Evolutionary conservation across 2,797 vertebrate genomes (phyloP), one percentile per base, ranked within the genome.

Genomic region (Gorsachius magnificus): DNA sequence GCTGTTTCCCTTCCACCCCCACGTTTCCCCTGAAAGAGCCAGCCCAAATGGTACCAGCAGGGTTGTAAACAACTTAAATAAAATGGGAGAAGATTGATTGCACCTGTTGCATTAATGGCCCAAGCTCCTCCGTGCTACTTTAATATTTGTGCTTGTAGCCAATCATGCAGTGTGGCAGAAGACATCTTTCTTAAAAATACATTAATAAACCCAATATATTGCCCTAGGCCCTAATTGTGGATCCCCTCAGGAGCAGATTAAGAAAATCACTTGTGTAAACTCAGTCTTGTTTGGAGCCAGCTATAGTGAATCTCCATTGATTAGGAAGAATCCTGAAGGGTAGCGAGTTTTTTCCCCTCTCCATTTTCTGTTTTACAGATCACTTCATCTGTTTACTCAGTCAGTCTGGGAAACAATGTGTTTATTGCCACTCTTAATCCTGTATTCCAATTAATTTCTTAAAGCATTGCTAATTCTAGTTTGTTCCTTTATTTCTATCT

Each of bases 41-140:
- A 43, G 31, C 33, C 51, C 38, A 43, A 56, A 36, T 26, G 38
- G 18, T 18, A 41, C 10, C 51, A 28, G 13, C 20, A 31, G 41
- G 24, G 22, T 60, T 43, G 25, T 7, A 5, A 70, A 6, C 8
- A 33, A 3, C 4, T 41, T 1, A 4, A 31, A 38, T 1, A 3
- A 50, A 54, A 22, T 2, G 2, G n/a, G 6, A 51, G 56, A 70
- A 35, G 41, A 45, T 31, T 7, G 29, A 16, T 4, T 21, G 41
- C 26, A 85, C 16, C 57, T 57, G 29, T 25, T 74, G 43, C 33
- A 46, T 14, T 17, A 11, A 17, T 14, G 35, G 20, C 64, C 10
- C 3, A 0, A n/a, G 46, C 41, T 21, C 11, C 41, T 43, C n/a
- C 16, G 0, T 1, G 24, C 10, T 16, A 1, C 8, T 33, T 71